These are phyloP conservation scores for Drosophila triauraria DNA, from an alignment of 1,140 invertebrate genomes.

Conservation along the genomic window DNA sequence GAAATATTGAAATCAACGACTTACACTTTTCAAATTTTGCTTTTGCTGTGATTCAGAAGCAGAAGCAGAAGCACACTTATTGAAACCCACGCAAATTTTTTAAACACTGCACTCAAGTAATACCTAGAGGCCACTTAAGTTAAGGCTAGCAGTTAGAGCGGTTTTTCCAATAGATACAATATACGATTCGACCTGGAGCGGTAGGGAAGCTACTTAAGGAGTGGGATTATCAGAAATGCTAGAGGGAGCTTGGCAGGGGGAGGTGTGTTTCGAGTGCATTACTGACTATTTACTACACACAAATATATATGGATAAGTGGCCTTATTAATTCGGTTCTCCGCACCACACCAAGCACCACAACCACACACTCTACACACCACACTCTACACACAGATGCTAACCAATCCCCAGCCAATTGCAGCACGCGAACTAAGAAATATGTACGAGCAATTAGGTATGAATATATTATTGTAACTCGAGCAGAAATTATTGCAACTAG, in stretches of 20 bases:
- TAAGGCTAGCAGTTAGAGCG: constrained; percentile 57
- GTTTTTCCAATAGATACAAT: constrained; percentile 21
- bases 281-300: constrained; percentile 62
- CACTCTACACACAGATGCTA: constrained; percentile 31
- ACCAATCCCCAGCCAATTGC: constrained; percentile 25
- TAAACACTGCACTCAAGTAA: neutral
- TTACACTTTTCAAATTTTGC: too few species aligned
- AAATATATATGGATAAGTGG: constrained; percentile 72
- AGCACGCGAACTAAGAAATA: constrained; percentile 33
- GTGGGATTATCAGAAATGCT: constrained; percentile 42
- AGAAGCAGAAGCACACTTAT: too few species aligned
- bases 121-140: constrained; percentile 68
- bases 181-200: constrained; percentile 16
- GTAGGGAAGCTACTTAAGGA: constrained; percentile 7
- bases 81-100: too few species aligned
- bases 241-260: constrained; percentile 16
- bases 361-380: neutral
- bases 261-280: constrained; percentile 48
- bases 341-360: constrained; percentile 59
- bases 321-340: constrained; percentile 79
- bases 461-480: constrained; percentile 30
- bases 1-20: too few species aligned
- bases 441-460: constrained; percentile 27
- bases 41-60: too few species aligned
- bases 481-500: constrained; percentile 16